Evolutionary conservation across 2,888 invertebrate genomes (phyloP), one percentile per base, ranked within the genome.

Genomic region (Hermodice carunculata): DNA sequence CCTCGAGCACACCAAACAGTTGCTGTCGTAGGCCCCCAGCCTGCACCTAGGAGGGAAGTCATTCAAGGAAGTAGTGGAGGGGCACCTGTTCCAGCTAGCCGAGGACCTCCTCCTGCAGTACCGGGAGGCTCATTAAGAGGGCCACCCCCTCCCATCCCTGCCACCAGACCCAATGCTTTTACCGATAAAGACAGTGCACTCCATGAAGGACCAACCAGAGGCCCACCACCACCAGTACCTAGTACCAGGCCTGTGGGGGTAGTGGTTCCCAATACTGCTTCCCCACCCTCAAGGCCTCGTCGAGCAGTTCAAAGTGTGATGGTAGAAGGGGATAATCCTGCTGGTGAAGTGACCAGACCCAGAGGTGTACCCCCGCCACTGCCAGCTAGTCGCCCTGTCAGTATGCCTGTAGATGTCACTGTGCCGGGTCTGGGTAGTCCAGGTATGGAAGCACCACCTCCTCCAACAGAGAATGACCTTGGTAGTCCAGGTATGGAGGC

Each of bases 401-500:
- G n/a, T n/a, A n/a, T 34, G 19, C 52, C 52, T 14, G 6, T 6
- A 19, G 52, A 32, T 34, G 6, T 14, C 6, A 11, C 3, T 14
- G 40, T 28, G 42, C 26, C 37, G 14, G 19, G 22, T 22, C 8
- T 8, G 22, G 32, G 42, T 24, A 57, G 44, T 29, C 57, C 57
- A 14, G 57, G 43, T 22, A 17, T 51, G 26, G 53, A 52, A 5
- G 17, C 32, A 19, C 53, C 53, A 17, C 60, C 60, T 11, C 60
- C 60, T 24, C 24, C 49, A 6, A 24, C 49, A 24, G 26, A 24
- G 6, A 14, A n/a, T 49, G 49, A 49, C n/a, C n/a, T n/a, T n/a
- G n/a, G n/a, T n/a, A n/a, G n/a, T n/a, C n/a, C n/a, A n/a, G n/a
- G n/a, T n/a, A n/a, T n/a, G 24, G 37, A 37, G 37, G 8, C 11